phyloP scores from a whole-genome alignment of 2,888 invertebrate genomes.

The Ectropis crepuscularia region DNA sequence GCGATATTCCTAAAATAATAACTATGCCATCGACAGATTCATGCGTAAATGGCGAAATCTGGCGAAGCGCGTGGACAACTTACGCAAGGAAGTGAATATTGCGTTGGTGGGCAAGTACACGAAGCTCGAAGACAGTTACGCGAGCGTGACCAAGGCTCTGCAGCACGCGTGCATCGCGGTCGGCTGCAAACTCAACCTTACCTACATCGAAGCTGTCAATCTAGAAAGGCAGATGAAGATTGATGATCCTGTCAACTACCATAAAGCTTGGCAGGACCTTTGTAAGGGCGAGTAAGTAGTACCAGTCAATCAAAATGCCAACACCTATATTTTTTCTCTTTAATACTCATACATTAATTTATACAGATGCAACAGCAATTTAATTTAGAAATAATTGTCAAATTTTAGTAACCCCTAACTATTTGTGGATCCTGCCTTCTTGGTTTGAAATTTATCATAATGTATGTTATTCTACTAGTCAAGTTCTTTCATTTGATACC shows the following conservation, averaged over 20 bases:
- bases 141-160: constrained; percentile 97
- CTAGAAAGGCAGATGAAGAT: constrained; percentile 90
- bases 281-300: constrained; percentile 92
- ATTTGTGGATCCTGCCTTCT: too few relatives aligned
- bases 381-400: too few relatives aligned
- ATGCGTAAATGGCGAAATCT: constrained; percentile 96
- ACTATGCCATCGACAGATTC: constrained; percentile 74
- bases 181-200: constrained; percentile 93
- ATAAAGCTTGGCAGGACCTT: constrained; percentile 96
- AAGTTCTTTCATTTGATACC: too few relatives aligned
- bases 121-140: constrained; percentile 97
- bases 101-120: constrained; percentile 99
- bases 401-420: background rate
- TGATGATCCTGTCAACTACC: constrained; percentile 92
- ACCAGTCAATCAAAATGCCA: too few relatives aligned
- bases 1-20: too few relatives aligned
- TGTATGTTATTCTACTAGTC: too few relatives aligned
- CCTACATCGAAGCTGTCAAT: constrained; percentile 96
- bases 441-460: too few relatives aligned
- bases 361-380: too few relatives aligned
- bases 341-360: too few relatives aligned
- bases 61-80: constrained; percentile 92
- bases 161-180: constrained; percentile 96
- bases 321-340: too few relatives aligned
- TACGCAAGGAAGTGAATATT: constrained; percentile 94